Percentiles rank a stretch among this genome's conserved stretches.
Evolutionary conservation across 2,797 vertebrate genomes (phyloP).

Genomic region (Pangasius macronema): DNA sequence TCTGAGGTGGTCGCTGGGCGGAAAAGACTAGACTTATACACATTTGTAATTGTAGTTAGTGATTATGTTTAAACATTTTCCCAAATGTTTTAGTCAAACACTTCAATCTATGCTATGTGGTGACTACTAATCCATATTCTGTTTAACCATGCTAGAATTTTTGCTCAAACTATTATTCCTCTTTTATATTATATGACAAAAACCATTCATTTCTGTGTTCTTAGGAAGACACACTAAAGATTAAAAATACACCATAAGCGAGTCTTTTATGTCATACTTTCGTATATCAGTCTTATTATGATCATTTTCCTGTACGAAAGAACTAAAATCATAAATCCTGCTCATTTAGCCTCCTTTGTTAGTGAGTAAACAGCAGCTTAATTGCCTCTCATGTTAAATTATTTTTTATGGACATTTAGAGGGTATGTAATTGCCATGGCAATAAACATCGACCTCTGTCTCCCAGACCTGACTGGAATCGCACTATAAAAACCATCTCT

Average conservation of each 20-base stretch:
- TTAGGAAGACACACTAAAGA: neutral
- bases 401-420: slow-evolving; percentile 74
- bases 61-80: slow-evolving; percentile 2
- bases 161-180: neutral
- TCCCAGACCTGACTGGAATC: slow-evolving; percentile 66
- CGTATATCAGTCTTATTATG: too few species aligned
- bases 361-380: slow-evolving; percentile 71
- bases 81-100: neutral
- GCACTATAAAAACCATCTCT: slow-evolving; percentile 72
- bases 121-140: too few species aligned
- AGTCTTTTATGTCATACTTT: too few species aligned
- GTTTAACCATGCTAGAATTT: neutral
- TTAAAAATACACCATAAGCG: slow-evolving; percentile 4
- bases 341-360: slow-evolving; percentile 56
- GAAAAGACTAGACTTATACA: neutral
- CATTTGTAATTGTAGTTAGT: slow-evolving; percentile 7
- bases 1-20: neutral
- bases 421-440: slow-evolving; percentile 67
- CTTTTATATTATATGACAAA: neutral
- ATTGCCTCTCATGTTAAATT: slow-evolving; percentile 72
- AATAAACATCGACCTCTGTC: slow-evolving; percentile 77
- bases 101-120: neutral
- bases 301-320: too few species aligned
- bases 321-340: too few species aligned
- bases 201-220: neutral